Evolutionary conservation across 2,113 vertebrate species (phyloP).

Genomic region (Cottus gobio): DNA sequence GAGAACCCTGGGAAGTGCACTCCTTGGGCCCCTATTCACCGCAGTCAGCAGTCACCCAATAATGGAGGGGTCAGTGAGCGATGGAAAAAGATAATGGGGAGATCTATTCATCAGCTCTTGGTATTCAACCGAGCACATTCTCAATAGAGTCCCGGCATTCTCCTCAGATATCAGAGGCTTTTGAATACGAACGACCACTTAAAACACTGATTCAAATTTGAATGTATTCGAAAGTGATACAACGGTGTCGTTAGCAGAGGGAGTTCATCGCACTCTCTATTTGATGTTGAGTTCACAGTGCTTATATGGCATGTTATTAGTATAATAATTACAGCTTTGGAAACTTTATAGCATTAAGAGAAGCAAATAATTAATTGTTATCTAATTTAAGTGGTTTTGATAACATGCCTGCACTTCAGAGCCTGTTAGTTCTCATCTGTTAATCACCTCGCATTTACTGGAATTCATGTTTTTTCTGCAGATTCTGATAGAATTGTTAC

Average conservation of each 20-base stretch:
- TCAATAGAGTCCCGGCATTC: conserved; percentile 73
- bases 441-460: not conserved
- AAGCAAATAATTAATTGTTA: not conserved
- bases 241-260: conserved; percentile 34
- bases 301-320: not conserved
- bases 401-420: not conserved
- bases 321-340: conserved; percentile 3
- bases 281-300: not conserved
- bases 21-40: conserved; percentile 74
- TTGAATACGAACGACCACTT: conserved; percentile 71
- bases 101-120: conserved; percentile 74
- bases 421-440: not conserved
- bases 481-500: not conserved
- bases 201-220: conserved; percentile 68
- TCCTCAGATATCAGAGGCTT: conserved; percentile 71
- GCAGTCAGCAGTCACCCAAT: conserved; percentile 79
- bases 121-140: conserved; percentile 71
- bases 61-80: conserved; percentile 81
- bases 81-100: conserved; percentile 81
- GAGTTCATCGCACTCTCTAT: conserved; percentile 18
- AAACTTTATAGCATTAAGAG: not conserved
- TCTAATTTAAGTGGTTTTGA: not conserved
- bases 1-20: conserved; percentile 75
- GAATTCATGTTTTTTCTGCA: not conserved
- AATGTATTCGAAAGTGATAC: conserved; percentile 76